These are phyloP conservation scores for Plumapathes pennacea DNA, from an alignment of 92 coral and sea anemone species.

Conservation along the genomic window DNA sequence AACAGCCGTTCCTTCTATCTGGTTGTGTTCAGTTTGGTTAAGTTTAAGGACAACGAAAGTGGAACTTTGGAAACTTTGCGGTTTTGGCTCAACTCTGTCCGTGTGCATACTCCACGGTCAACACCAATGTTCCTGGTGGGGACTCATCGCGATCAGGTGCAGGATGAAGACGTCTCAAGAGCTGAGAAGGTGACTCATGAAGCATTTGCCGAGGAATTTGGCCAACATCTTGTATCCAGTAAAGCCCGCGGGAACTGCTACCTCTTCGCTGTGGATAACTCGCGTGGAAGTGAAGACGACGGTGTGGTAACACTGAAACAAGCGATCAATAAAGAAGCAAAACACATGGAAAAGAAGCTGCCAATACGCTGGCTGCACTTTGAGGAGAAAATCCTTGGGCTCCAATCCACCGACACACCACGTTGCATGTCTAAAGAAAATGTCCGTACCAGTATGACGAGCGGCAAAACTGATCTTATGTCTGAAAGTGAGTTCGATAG, in stretches of 20 bases:
- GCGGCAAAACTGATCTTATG: not conserved
- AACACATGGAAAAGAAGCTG: conserved; percentile 25
- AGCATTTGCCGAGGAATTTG: conserved; percentile 31
- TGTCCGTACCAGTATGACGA: conserved; percentile 14
- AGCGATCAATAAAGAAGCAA: conserved; percentile 45
- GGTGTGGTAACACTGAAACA: conserved; percentile 30
- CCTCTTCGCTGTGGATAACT: conserved; percentile 60
- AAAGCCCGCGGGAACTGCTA: conserved; percentile 8
- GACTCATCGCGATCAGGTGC: conserved; percentile 36
- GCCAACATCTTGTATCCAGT: conserved; percentile 54
- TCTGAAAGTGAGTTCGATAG: conserved; percentile 50
- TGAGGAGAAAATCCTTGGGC: conserved; percentile 61
- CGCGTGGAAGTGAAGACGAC: conserved; percentile 16
- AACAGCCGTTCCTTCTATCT: conserved; percentile 58
- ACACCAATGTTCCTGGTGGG: conserved; percentile 69
- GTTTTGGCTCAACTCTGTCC: conserved; percentile 76
- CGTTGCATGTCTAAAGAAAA: conserved; percentile 25
- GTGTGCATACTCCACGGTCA: conserved; percentile 58
- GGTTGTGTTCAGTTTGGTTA: conserved; percentile 44
- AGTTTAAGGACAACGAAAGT: no score
- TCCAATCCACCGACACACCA: conserved; percentile 7
- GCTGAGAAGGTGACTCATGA: conserved; percentile 14
- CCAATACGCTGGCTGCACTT: conserved; percentile 68
- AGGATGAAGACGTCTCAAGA: conserved; percentile 2
- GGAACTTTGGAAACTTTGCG: no score